Base-by-base conservation (phyloP, 2,888 invertebrate species). In the Parasteatoda lunata region DNA sequence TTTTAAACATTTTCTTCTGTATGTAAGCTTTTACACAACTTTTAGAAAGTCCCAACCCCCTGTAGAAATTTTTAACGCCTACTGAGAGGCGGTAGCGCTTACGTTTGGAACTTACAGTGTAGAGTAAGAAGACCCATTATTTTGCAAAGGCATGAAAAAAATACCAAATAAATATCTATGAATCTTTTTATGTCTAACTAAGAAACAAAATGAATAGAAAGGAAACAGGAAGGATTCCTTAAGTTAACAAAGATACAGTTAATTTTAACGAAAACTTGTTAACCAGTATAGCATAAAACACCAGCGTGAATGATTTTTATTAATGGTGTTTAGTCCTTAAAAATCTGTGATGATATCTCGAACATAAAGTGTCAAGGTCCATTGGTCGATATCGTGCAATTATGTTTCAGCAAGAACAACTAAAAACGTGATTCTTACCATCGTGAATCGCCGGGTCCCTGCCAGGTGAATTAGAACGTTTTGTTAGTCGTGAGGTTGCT, bases 401-500 rank as follows among this genome's bases (percentile, higher is more conserved):
- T 84, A 70, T 76, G 52, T 30, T 77, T 68, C 30, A 66, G 77
- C 72, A 83, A 82, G 71, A 64, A 59, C 52, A 68, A 30, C 66
- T 66, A 48, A 48, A 75, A 84, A 78, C 84, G 84, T 84, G 84
- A 84, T 84, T 72, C 68, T 77, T 77, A 15, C 30, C 84, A 72
- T 71, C 77, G 72, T 77, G 84, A 75, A 73, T 73, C 73, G 69
- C 54, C 68, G 65, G 48, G 77, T 65, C 77, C 68, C 75, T 76
- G 76, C 80, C 85, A 86, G 85, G 80, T 86, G 85, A 70, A 80
- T 66, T 79, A 71, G 71, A 81, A 76, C 68, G 85, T 64, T 86
- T 86, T 86, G 85, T 86, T 86, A 66, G 65, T 86, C 80, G 85
- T 86, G 85, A 86, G 77, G 85, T 86, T 86, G 85, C 85, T 59